Evolutionary conservation across 2,797 vertebrate genomes (phyloP), one percentile per base, ranked within the genome.

Genomic region (Rhinatrema bivittatum): DNA sequence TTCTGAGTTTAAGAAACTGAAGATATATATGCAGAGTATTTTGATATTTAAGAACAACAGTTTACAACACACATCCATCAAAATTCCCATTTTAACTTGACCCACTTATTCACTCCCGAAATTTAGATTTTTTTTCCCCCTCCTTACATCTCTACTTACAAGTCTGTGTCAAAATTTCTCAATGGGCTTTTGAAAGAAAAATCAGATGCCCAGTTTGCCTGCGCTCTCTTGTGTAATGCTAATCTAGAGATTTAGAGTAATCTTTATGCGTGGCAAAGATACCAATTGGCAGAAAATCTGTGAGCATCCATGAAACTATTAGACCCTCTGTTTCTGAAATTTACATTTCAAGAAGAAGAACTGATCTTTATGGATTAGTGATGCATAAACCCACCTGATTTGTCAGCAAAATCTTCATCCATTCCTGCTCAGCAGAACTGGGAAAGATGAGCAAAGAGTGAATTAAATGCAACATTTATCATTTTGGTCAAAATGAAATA

Each of bases 331-430:
- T 29, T 25, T 47, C 36, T 38, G 17, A 42, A 63, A 44, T 60
- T 56, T 52, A 45, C 40, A 32, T 65, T 60, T 61, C 44, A 60
- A 53, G 43, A 39, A 53, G 43, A 39, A 43, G 20, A 59, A 9
- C 7, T 52, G 50, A 44, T 44, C 42, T 56, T 9, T 42, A 45
- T 50, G 32, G 55, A 56, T 62, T 54, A 45, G 19, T 39, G 20
- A 44, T 39, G 33, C 16, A 25, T 39, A 14, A 37, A 37, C 49
- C 39, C 53, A 6, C 27, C 41, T 32, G 21, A 46, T 53, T 45
- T 56, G 20, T 42, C 51, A 49, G 30, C 25, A 7, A 16, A 40
- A n/a, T 36, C 7, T 29, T 44, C 27, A 11, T 25, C 10, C 15
- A 31, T 31, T 50, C 25, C 29, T 50, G 9, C 12, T 53, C 20